Base-by-base conservation (phyloP, 2,888 invertebrate species). In the Leucozona laternaria region DNA sequence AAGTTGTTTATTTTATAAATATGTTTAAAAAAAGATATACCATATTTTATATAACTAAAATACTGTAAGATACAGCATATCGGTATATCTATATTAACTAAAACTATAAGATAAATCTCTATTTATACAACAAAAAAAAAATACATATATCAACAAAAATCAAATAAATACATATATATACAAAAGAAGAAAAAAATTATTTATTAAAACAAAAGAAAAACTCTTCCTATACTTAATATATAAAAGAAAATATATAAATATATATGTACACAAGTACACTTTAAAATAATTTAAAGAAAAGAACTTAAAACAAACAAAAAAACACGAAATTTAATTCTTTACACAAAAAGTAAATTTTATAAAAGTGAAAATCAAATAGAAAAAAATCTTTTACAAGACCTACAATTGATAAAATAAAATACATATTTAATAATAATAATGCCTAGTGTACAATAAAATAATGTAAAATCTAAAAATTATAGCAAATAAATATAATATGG, bases 271-370 rank as follows among this genome's bases (percentile, higher is more conserved):
- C n/a, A n/a, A 34, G 31, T 64, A 66, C 50, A 48, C 45, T 57
- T 57, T 55, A 31, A 53, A 45, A 17, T 43, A 20, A 13, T 34
- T 53, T 62, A 62, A 43, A 28, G 7, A 28, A 40, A 43, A 64
- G 8, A 64, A 40, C 15, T 15, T 31, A 11, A 50, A 50, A 6
- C 3, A 28, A 60, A 58, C 40, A 53, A 45, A 31, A 55, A 58
- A 71, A 43, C 28, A 76, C 22, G 17, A 55, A 76, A 58, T 31
- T 43, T 50, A 31, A 77, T 55, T 85, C 81, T 80, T 72, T 48
- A 77, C 81, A 85, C 76, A 85, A 85, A 85, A 77, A 80, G 81
- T 77, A 73, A 62, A 80, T 85, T 85, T 85, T 85, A 77, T 85
- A 77, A 80, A 76, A 45, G 31, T n/a, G 22, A 50, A 75, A 43